phyloP scores from a whole-genome alignment of 2,113 vertebrate species.

The Nesoenas mayeri region DNA sequence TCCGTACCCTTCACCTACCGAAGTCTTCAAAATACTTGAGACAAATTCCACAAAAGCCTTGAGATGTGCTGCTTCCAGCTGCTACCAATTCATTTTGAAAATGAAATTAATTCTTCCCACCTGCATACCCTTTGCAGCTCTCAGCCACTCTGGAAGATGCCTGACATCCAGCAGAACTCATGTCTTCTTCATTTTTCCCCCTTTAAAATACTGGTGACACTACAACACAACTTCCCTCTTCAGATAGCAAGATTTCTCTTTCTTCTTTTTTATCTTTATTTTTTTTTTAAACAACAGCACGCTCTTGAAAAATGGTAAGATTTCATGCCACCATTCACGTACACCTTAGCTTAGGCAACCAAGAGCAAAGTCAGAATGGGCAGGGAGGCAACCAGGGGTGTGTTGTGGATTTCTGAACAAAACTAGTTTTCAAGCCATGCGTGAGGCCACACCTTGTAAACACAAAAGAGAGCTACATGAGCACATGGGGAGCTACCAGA shows the following conservation, averaged over 20 bases:
- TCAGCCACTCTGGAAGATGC: not conserved
- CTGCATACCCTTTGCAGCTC: not conserved
- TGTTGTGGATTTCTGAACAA: not conserved
- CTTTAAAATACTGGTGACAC: not conserved
- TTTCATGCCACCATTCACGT: not conserved
- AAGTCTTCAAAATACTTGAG: not conserved
- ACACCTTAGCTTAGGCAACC: not conserved
- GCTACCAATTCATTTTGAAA: not conserved
- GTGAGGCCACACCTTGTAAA: not conserved
- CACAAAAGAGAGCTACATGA: not conserved
- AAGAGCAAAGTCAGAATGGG: not conserved
- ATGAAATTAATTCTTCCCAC: not conserved
- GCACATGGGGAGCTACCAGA: not conserved
- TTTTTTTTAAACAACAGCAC: not conserved
- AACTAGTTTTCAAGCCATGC: not conserved
- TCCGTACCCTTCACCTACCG: not conserved
- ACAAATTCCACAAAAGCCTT: not conserved
- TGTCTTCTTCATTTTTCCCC: not conserved
- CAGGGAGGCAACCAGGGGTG: rapidly evolving
- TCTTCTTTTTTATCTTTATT: too few relatives aligned
- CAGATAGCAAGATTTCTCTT: too few relatives aligned
- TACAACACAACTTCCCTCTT: not conserved
- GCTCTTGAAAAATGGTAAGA: not conserved
- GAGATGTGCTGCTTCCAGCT: not conserved
- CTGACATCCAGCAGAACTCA: not conserved